phyloP scores from a whole-genome alignment of 2,888 invertebrate genomes.

The Villa cingulata region DNA sequence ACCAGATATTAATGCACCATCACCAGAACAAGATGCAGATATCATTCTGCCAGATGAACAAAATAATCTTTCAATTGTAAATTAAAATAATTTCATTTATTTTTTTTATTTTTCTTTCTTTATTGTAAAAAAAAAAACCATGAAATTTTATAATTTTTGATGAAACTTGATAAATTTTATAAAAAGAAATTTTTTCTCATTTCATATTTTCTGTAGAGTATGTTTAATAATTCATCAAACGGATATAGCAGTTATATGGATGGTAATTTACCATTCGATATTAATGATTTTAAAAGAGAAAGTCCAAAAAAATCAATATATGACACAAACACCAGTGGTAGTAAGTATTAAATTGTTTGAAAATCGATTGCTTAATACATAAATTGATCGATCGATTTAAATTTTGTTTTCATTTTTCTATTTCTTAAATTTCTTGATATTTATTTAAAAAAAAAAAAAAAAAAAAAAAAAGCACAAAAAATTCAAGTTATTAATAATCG shows the following conservation, averaged over 20 bases:
- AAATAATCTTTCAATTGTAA: constrained; percentile 9
- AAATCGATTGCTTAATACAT: no score
- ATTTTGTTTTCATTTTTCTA: no score
- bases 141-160: no score
- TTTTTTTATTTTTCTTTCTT: background rate
- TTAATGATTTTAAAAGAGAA: constrained; percentile 35
- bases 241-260: constrained; percentile 53
- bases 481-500: constrained; percentile 46
- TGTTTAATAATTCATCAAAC: constrained; percentile 33
- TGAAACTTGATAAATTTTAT: no score
- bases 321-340: constrained; percentile 2
- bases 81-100: no score
- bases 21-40: constrained; percentile 72
- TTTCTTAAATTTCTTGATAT: background rate
- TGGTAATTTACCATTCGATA: constrained; percentile 46
- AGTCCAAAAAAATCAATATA: constrained; percentile 11
- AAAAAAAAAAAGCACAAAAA: constrained; percentile 34
- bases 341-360: constrained; percentile 8
- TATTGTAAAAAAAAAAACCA: no score
- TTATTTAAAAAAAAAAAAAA: no score
- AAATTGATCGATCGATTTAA: no score
- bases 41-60: constrained; percentile 53
- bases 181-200: background rate
- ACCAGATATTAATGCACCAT: constrained; percentile 52
- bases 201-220: constrained; percentile 19